Percentiles rank a stretch among this genome's conserved stretches.
These are phyloP conservation scores for Xiphophorus couchianus DNA, from an alignment of 2,113 vertebrate species.

Conservation along the genomic window DNA sequence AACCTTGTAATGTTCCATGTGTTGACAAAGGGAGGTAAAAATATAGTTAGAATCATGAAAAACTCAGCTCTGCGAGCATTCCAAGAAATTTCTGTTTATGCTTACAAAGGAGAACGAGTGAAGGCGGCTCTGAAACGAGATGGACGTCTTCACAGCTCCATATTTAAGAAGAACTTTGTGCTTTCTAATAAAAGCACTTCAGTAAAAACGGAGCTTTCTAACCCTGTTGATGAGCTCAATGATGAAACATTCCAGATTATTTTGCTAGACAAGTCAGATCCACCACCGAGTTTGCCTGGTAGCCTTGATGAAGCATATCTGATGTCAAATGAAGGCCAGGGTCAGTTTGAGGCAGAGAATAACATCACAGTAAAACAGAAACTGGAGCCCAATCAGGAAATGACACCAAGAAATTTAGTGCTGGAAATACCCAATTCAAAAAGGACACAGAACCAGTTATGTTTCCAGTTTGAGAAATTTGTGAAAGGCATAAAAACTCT, in stretches of 20 bases:
- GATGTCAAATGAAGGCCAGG: not conserved
- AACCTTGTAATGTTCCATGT: conserved; percentile 36
- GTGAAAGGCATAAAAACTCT: not conserved
- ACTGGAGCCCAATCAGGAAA: not conserved
- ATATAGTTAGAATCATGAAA: conserved; percentile 10
- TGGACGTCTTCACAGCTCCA: not conserved
- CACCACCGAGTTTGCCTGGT: conserved; percentile 24
- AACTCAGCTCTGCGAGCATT: not conserved
- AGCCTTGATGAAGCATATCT: conserved; percentile 27
- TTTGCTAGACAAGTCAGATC: not conserved
- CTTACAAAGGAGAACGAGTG: conserved; percentile 35
- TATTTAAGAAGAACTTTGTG: conserved; percentile 25
- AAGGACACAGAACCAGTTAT: accelerated
- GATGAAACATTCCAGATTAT: conserved; percentile 28
- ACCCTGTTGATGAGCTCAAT: conserved; percentile 33
- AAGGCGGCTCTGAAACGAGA: conserved; percentile 50
- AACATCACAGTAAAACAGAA: not conserved
- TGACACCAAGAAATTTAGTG: accelerated
- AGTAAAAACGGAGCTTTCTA: conserved; percentile 11
- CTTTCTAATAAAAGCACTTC: not conserved
- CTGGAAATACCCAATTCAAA: not conserved
- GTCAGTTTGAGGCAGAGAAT: not conserved
- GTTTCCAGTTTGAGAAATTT: not conserved
- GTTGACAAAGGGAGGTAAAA: conserved; percentile 3
- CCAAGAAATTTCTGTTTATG: conserved; percentile 28